Evolutionary conservation across 2,888 invertebrate genomes (phyloP).

Genomic region (Orthonychiurus folsomi): DNA sequence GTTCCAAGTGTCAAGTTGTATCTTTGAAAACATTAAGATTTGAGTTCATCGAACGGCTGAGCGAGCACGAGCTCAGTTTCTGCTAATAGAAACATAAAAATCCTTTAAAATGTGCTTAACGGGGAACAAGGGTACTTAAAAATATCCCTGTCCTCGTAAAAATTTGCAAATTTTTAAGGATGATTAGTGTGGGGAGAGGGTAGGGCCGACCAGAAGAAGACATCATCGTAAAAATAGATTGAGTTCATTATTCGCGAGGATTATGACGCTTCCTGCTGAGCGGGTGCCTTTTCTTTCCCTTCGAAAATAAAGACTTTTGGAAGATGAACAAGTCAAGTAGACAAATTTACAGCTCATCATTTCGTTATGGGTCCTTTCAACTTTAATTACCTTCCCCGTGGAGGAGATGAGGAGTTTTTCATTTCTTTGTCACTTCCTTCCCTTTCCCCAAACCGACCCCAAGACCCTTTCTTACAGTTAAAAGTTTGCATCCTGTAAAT

Average conservation of each 20-base stretch:
- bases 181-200: not conserved
- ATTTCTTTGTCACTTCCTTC: slow-evolving; percentile 11
- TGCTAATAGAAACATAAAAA: no score
- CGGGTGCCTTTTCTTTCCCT: no score
- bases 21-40: no score
- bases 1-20: no score
- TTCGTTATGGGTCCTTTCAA: slow-evolving; percentile 27
- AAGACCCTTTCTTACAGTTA: no score
- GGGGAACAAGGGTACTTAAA: no score
- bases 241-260: not conserved
- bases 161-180: not conserved
- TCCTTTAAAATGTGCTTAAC: no score
- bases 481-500: no score
- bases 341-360: slow-evolving; percentile 30
- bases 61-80: no score
- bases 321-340: not conserved
- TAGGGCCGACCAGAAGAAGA: not conserved
- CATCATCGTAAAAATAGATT: not conserved
- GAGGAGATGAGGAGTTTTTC: slow-evolving; percentile 14
- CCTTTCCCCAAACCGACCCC: not conserved
- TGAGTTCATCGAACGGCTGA: no score
- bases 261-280: no score
- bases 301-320: not conserved
- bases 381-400: slow-evolving; percentile 34
- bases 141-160: no score